Evolutionary conservation across 2,797 vertebrate species (phyloP).

Genomic region (Micromesistius poutassou): DNA sequence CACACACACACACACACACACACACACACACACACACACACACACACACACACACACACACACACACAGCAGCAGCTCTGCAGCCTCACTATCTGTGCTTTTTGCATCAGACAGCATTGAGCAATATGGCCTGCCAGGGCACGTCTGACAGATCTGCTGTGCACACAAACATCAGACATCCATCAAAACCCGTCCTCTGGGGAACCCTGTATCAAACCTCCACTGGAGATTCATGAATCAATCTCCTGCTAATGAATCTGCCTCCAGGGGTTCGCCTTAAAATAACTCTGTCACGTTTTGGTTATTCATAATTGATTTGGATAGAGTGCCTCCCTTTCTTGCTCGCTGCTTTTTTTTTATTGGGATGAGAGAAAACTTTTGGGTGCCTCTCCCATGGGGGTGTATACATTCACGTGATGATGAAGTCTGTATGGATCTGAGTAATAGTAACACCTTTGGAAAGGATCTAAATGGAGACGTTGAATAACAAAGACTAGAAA

Average conservation of each 20-base stretch:
- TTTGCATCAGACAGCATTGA: conserved; percentile 31
- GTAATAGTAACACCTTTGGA: background rate
- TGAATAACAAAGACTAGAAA: background rate
- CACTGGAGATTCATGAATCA: background rate
- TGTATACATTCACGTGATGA: background rate
- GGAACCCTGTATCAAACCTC: background rate
- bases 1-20: background rate
- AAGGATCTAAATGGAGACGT: background rate
- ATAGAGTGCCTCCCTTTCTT: background rate
- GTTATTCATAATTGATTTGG: background rate
- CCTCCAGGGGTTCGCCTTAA: background rate
- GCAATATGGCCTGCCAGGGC: conserved; percentile 31
- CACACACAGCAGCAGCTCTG: background rate
- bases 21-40: background rate
- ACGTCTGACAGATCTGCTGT: conserved; percentile 20
- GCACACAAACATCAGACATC: background rate
- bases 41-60: background rate
- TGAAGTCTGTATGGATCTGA: background rate
- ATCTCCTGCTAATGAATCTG: background rate
- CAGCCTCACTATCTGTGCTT: conserved; percentile 3
- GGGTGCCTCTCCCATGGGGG: background rate
- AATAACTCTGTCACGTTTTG: background rate
- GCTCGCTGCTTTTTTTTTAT: background rate
- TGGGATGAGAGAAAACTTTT: background rate
- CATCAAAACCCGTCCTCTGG: background rate